Evolutionary conservation across 2,113 vertebrate species (phyloP).

Genomic region (Aphelocoma coerulescens): DNA sequence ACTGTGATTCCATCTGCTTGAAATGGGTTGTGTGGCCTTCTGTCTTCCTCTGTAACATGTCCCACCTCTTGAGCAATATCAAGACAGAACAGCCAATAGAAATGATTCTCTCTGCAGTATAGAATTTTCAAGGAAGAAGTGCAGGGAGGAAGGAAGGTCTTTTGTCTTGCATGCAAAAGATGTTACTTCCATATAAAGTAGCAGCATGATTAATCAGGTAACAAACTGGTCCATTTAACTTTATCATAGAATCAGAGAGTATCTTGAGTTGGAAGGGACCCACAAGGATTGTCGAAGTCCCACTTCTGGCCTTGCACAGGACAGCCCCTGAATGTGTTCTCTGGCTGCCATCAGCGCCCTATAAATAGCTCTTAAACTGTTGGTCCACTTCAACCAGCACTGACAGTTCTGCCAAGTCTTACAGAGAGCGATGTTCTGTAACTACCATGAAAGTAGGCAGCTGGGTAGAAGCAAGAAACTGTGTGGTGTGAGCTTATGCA

Average conservation of each 20-base stretch:
- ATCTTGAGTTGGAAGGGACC: not conserved
- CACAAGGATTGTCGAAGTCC: not conserved
- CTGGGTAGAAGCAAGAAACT: not conserved
- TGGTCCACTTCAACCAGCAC: not conserved
- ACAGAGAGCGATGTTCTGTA: not conserved
- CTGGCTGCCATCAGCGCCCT: not conserved
- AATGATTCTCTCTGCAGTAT: not conserved
- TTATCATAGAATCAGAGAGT: too few relatives aligned
- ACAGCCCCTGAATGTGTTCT: not conserved
- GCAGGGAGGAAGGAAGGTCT: not conserved
- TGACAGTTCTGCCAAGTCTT: not conserved
- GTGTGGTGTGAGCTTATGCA: not conserved
- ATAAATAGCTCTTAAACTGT: not conserved
- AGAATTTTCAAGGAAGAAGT: not conserved
- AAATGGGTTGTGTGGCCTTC: not conserved
- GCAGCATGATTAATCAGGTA: not conserved
- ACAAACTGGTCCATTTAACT: not conserved
- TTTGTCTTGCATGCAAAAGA: not conserved
- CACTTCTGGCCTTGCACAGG: not conserved
- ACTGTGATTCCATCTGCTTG: not conserved
- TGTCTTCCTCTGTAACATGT: not conserved
- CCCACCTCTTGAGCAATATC: not conserved
- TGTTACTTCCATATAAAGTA: not conserved
- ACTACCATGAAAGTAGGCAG: rapidly evolving
- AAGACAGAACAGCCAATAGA: not conserved